Conservation (phyloP, 92 coral and sea anemone genomes). For the Paramuricea clavata region DNA sequence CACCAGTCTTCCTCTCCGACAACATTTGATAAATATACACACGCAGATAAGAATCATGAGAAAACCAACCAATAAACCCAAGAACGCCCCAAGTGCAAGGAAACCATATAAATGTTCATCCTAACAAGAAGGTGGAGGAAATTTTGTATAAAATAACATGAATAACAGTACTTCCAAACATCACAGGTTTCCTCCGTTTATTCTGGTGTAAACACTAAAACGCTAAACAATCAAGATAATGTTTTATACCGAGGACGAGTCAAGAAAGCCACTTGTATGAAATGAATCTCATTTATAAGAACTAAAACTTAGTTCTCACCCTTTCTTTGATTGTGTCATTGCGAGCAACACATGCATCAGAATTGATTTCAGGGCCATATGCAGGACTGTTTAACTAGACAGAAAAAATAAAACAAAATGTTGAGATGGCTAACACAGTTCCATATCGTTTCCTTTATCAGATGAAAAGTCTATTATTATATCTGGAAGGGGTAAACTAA, state of each 20-base stretch:
- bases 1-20: constrained; percentile 89
- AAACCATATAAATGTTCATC: constrained; percentile 76
- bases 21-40: constrained; percentile 81
- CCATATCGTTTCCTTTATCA: too few species aligned
- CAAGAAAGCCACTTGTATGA: too few species aligned
- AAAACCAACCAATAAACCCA: constrained; percentile 83
- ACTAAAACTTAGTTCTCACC: constrained; percentile 55
- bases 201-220: too few species aligned
- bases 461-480: too few species aligned
- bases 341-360: constrained; percentile 79
- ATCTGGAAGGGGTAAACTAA: too few species aligned
- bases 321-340: constrained; percentile 67
- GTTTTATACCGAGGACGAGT: too few species aligned
- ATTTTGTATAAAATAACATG: not conserved
- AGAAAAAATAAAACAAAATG: not conserved
- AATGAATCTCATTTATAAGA: too few species aligned
- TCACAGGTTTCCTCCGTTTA: too few species aligned
- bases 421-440: not conserved
- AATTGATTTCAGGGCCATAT: constrained; percentile 73
- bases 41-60: constrained; percentile 73
- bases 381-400: constrained; percentile 83
- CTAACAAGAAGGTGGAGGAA: constrained; percentile 49
- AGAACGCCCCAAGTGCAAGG: constrained; percentile 90
- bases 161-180: not conserved
- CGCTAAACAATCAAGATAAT: too few species aligned